Evolutionary conservation across 2,888 invertebrate species (phyloP), one percentile per base, ranked within the genome.

Genomic region (Raillietiella orientalis): DNA sequence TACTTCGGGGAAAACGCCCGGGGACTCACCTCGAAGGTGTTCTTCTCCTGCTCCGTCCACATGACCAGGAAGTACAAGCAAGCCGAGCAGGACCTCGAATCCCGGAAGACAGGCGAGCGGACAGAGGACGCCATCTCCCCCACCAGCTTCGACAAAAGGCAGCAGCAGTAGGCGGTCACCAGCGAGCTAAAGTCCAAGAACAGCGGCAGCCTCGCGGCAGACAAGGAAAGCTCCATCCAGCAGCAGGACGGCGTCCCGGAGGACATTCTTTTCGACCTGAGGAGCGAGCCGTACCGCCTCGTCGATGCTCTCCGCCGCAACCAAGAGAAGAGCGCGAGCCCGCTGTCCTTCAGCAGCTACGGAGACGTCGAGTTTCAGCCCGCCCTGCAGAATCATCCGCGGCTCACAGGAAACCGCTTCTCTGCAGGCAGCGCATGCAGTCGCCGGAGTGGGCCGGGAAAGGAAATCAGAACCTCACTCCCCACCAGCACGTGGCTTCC

Each of bases 1-100:
- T 93, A 75, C 52, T 96, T 87, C 52, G 93, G 93, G 13, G 93
- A 96, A 53, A 77, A 77, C 38, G 66, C 79, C 24, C 60, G 72
- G 35, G 74, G 75, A 29, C 67, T 75, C 28, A 79, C 87, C 47
- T 84, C 93, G 9, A 79, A 74, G 44, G 67, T 75, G 28, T 93
- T 96, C 62, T 96, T 96, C 56, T 71, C 84, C 34, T 60, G 87
- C 38, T 69, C 96, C 43, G 74, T 84, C 27, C 56, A 90, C 42
- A 93, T 96, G 54, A 65, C 72, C 39, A 69, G 72, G 45, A 74
- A 82, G 39, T 93, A 79, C 46, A 84, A 82, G 84, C 60, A 64
- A 58, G 67, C 77, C 38, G 74, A 82, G 51, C 59, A 66, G 39
- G 87, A 87, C 45, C 82, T 84, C 50, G 84, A n/a, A n/a, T n/a